Conservation (phyloP, 1,140 invertebrate species). For the Plutomurus gul region DNA sequence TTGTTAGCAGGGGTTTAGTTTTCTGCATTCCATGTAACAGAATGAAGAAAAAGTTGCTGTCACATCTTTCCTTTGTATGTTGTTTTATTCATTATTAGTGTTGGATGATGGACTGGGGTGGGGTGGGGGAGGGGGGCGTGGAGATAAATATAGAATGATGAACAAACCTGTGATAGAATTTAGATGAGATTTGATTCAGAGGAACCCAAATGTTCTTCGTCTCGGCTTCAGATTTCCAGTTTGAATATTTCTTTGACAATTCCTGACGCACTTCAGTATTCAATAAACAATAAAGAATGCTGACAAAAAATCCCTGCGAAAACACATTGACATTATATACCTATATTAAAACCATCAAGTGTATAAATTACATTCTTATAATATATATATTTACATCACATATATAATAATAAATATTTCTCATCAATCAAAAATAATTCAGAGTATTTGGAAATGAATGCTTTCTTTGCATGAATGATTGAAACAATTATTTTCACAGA, state of each 20-base stretch:
- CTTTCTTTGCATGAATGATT: no score
- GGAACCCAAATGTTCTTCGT: slow-evolving; percentile 50
- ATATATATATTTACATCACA: neutral
- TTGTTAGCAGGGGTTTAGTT: no score
- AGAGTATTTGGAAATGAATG: no score
- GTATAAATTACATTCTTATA: neutral
- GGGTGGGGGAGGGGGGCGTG: neutral
- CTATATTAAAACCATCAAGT: neutral
- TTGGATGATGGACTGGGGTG: no score
- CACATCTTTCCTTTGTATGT: no score
- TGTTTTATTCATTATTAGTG: no score
- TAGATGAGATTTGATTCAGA: slow-evolving; percentile 52
- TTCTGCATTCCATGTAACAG: no score
- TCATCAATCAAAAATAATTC: no score
- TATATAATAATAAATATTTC: no score
- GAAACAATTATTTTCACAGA: no score
- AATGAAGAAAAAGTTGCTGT: no score
- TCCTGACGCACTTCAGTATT: slow-evolving; percentile 69
- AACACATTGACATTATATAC: neutral
- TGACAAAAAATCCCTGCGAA: slow-evolving; percentile 70
- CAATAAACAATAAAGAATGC: slow-evolving; percentile 71
- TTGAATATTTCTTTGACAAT: slow-evolving; percentile 56
- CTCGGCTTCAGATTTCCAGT: slow-evolving; percentile 47
- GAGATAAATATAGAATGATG: neutral
- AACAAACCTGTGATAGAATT: slow-evolving; percentile 38